Evolutionary conservation across 92 coral and sea anemone genomes (phyloP).

Genomic region (Palythoa caribaeorum): DNA sequence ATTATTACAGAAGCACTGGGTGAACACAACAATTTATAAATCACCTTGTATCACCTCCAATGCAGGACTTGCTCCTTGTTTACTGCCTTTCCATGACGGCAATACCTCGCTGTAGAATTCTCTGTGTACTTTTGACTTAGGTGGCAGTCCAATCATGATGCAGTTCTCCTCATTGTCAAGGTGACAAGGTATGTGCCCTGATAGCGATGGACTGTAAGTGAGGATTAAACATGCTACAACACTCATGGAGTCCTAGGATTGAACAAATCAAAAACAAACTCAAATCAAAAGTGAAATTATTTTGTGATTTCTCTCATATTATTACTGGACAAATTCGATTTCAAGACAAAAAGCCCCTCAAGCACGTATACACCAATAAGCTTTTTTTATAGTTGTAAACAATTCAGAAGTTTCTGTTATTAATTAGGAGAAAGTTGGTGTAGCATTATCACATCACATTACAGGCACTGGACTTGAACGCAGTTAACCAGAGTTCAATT

Average conservation of each 20-base stretch:
- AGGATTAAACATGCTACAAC: conserved; percentile 69
- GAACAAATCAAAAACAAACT: background rate
- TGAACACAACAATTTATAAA: background rate
- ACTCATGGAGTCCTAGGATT: conserved; percentile 67
- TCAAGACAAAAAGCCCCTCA: too few species aligned
- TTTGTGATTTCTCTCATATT: too few species aligned
- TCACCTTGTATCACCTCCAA: conserved; percentile 75
- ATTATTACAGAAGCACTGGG: background rate
- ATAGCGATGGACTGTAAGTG: conserved; percentile 54
- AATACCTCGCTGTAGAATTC: conserved; percentile 82
- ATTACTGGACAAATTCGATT: too few species aligned
- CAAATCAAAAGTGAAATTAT: too few species aligned
- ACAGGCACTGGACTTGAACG: too few species aligned
- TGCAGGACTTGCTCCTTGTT: conserved; percentile 50
- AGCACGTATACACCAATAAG: too few species aligned
- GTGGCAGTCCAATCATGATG: conserved; percentile 70
- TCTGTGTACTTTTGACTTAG: conserved; percentile 76
- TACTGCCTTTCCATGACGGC: conserved; percentile 76
- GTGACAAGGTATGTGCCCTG: conserved; percentile 67
- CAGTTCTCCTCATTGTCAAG: conserved; percentile 54
- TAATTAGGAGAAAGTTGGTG: too few species aligned
- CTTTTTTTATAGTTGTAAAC: too few species aligned
- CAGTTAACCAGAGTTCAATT: too few species aligned
- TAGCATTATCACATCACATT: too few species aligned
- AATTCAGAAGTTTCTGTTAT: too few species aligned